phyloP scores from a whole-genome alignment of 2,113 vertebrate species.

The Balaeniceps rex region DNA sequence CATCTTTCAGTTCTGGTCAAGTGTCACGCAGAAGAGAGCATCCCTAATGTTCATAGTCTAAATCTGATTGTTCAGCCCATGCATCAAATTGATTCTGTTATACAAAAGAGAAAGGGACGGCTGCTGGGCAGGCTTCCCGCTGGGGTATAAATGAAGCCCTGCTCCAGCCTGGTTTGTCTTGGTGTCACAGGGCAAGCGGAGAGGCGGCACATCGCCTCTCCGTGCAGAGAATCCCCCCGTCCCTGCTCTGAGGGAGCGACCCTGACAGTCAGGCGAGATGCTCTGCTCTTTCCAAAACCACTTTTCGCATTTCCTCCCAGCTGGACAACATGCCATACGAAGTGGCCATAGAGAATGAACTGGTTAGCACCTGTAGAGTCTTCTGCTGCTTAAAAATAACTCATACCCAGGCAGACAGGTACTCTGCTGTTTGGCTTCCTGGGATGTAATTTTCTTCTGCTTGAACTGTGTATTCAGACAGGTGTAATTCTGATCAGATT shows the following conservation, averaged over 20 bases:
- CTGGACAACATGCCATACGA: background rate
- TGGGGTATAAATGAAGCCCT: background rate
- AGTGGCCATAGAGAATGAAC: background rate
- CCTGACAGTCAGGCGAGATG: background rate
- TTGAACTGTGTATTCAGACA: background rate
- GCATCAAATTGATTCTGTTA: background rate
- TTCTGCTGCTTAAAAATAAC: background rate
- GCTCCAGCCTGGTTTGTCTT: background rate
- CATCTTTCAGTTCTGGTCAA: background rate
- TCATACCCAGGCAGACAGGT: background rate
- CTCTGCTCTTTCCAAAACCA: background rate
- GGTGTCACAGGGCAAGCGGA: fast-evolving
- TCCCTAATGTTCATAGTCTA: background rate
- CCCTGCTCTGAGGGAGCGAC: background rate
- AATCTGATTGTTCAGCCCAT: background rate
- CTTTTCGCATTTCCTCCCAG: background rate
- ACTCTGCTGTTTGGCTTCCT: background rate
- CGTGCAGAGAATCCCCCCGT: fast-evolving
- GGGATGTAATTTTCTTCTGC: background rate
- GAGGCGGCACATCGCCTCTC: fast-evolving
- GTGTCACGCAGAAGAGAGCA: background rate
- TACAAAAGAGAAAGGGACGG: background rate
- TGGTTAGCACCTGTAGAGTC: background rate
- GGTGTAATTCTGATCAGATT: background rate
- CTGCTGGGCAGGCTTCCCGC: background rate